Evolutionary conservation across 2,888 invertebrate species (phyloP), one percentile per base, ranked within the genome.

Genomic region (Drosophila stalkeri): DNA sequence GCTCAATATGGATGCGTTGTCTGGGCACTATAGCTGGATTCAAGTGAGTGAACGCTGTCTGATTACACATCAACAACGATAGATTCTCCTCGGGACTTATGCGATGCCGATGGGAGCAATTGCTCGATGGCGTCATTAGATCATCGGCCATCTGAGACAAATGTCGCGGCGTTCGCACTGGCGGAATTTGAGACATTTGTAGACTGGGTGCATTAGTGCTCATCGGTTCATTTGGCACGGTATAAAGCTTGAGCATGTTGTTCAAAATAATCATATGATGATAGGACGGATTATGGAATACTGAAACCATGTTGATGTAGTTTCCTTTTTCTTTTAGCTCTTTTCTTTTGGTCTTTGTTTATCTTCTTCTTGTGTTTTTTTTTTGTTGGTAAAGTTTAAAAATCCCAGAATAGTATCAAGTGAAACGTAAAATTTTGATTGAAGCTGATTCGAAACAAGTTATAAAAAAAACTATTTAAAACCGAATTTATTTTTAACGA

Each of bases 381-480:
- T 14, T 39, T 39, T 41, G 41, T 41, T 54, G 54, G 14, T 2
- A 37, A 37, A 52, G 5, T 16, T 9, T 20, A 52, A 52, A 49
- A 46, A 43, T 31, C 37, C 44, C 11, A 23, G 6, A 55, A 4
- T 3, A 54, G 11, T 31, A 14, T n/a, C 31, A 31, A 14, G 16
- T 54, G n/a, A n/a, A 59, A 59, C 57, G 49, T 37, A 41, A 20
- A 74, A 77, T 64, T 74, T 77, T 47, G 31, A 8, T 20, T 0
- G 23, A 52, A 6, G 51, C n/a, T 16, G 16, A 31, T 47, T 64
- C 14, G 14, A 37, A 41, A 37, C 18, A 20, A 12, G 20, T 20
- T 65, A 18, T 39, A 61, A 51, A 46, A 51, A 46, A 47, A 23
- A 3, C 23, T 16, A 23, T 41, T 57, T 39, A 61, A 75, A 51